Evolutionary conservation across 2,888 invertebrate species (phyloP).

Genomic region (Nomada ferruginata): DNA sequence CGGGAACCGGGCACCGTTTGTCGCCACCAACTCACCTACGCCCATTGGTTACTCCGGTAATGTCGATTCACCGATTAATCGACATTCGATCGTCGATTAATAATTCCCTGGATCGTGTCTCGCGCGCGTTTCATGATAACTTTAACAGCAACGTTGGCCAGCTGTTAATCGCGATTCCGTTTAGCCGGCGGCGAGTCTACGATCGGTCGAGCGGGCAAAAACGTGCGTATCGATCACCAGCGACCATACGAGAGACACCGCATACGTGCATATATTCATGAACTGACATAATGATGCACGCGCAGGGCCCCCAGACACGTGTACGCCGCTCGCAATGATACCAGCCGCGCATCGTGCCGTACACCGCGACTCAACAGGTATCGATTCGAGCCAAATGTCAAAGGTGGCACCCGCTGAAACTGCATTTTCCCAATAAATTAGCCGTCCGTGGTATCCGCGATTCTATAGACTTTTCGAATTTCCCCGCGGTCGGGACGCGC

Average conservation of each 20-base stretch:
- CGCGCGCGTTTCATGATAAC: background rate
- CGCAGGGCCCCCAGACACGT: slow-evolving; percentile 32
- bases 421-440: slow-evolving; percentile 48
- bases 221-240: slow-evolving; percentile 46
- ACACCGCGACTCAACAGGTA: slow-evolving; percentile 68
- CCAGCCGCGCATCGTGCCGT: slow-evolving; percentile 44
- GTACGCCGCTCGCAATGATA: slow-evolving; percentile 55
- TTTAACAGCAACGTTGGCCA: background rate
- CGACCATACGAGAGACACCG: slow-evolving; percentile 22
- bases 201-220: slow-evolving; percentile 15
- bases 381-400: slow-evolving; percentile 65
- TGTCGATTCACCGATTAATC: slow-evolving; percentile 9
- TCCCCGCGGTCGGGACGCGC: background rate
- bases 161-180: slow-evolving; percentile 19
- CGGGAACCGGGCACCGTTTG: background rate
- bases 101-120: slow-evolving; percentile 9
- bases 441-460: slow-evolving; percentile 6
- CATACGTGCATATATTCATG: slow-evolving; percentile 52
- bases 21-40: background rate
- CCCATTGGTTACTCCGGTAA: background rate
- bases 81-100: slow-evolving; percentile 13
- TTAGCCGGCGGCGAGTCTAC: background rate
- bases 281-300: slow-evolving; percentile 37
- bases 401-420: slow-evolving; percentile 42
- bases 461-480: slow-evolving; percentile 33